Conservation (phyloP, 2,797 vertebrate genomes). For the Limosa lapponica region DNA sequence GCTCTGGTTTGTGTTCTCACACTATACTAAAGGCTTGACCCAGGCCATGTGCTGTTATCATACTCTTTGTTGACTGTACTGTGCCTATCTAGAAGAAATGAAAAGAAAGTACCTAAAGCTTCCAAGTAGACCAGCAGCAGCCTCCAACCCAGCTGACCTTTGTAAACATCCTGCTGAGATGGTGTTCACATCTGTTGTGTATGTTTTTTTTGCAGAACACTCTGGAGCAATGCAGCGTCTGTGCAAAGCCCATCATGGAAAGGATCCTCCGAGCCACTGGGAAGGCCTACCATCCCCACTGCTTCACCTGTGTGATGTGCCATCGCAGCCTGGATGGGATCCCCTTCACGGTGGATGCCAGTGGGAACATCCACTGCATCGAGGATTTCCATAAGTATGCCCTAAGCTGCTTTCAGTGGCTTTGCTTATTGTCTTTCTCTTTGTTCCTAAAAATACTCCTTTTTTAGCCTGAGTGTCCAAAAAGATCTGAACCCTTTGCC, state of each 20-base stretch:
- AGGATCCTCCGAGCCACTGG: constrained; percentile 94
- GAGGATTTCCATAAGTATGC: constrained; percentile 98
- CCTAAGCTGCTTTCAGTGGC: background rate
- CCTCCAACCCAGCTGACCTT: background rate
- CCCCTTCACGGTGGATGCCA: constrained; percentile 95
- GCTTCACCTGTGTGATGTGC: constrained; percentile 98
- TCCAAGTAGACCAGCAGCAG: background rate
- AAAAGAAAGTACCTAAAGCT: background rate
- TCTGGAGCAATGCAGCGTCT: constrained; percentile 94
- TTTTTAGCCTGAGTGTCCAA: background rate
- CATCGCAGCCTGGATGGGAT: constrained; percentile 95
- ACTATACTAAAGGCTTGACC: background rate
- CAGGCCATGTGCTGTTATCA: background rate
- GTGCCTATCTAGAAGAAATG: background rate
- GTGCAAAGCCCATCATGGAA: constrained; percentile 97
- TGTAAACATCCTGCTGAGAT: background rate
- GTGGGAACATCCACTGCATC: constrained; percentile 98
- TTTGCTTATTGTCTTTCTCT: background rate
- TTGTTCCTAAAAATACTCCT: background rate
- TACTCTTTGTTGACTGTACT: background rate
- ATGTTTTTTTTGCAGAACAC: constrained; percentile 85
- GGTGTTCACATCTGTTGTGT: background rate
- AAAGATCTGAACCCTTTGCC: background rate
- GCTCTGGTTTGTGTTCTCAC: background rate
- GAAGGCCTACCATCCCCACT: constrained; percentile 97